A percentile compares a stretch with the other conserved stretches of the same genome.
Conservation (phyloP, 2,797 vertebrate genomes). For the Megaceryle alcyon region DNA sequence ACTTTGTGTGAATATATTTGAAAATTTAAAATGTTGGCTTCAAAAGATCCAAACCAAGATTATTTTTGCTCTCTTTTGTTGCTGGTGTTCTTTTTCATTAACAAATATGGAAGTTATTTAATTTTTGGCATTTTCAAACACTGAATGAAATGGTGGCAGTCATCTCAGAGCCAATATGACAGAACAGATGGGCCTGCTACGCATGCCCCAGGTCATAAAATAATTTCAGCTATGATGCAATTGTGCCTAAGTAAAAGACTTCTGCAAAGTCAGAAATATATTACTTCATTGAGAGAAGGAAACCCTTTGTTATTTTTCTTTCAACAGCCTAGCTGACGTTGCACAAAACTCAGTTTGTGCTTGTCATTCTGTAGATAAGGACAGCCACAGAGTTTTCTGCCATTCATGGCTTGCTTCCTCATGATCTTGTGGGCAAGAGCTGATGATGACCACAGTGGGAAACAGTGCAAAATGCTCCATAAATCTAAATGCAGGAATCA, state of each 20-base stretch:
- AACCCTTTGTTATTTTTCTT: constrained; percentile 75
- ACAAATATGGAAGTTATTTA: constrained; percentile 68
- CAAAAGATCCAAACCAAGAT: background rate
- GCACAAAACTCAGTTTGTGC: constrained; percentile 62
- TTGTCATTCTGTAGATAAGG: constrained; percentile 79
- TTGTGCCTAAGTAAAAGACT: constrained; percentile 73
- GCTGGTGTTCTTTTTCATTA: constrained; percentile 25
- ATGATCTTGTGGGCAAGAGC: constrained; percentile 78
- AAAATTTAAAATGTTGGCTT: constrained; percentile 46
- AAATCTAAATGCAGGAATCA: constrained; percentile 84
- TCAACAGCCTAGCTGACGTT: constrained; percentile 60
- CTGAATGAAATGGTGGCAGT: constrained; percentile 66
- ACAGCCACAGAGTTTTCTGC: constrained; percentile 84
- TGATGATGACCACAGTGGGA: constrained; percentile 82
- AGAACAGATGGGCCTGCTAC: constrained; percentile 76
- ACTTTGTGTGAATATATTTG: constrained; percentile 3
- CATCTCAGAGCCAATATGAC: constrained; percentile 71
- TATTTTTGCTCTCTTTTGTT: constrained; percentile 20
- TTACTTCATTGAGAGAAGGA: constrained; percentile 68
- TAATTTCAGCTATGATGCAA: constrained; percentile 77
- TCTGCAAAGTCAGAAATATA: constrained; percentile 75
- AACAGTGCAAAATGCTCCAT: constrained; percentile 81
- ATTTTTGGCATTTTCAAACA: constrained; percentile 64
- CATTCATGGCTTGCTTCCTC: constrained; percentile 84
- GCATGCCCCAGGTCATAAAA: constrained; percentile 75